These are phyloP conservation scores for Himalopsyche japonica DNA, from an alignment of 2,888 invertebrate genomes.

Conservation along the genomic window DNA sequence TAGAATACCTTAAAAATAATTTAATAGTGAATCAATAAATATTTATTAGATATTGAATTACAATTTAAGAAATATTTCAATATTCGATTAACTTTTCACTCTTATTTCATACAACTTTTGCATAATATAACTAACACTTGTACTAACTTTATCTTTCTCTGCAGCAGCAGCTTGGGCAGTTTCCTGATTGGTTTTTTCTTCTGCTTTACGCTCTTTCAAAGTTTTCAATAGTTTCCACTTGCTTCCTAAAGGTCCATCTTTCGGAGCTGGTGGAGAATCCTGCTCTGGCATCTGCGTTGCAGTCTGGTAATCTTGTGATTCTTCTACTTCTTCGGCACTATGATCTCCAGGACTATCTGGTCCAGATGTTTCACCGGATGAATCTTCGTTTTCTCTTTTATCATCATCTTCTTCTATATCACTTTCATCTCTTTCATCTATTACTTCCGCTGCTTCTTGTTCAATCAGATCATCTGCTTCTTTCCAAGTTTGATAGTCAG, in stretches of 20 bases:
- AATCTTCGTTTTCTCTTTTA: conserved; percentile 60
- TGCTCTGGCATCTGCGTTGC: conserved; percentile 43
- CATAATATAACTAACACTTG: conserved; percentile 67
- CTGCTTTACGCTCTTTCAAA: conserved; percentile 85
- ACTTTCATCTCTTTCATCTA: conserved; percentile 29
- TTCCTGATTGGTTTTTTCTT: conserved; percentile 76
- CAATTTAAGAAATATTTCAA: too few species aligned
- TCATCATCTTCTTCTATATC: conserved; percentile 37
- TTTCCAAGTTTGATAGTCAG: conserved; percentile 55
- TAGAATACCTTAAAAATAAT: too few species aligned
- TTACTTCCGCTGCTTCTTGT: conserved; percentile 43
- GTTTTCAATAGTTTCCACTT: conserved; percentile 92
- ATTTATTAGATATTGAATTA: too few species aligned
- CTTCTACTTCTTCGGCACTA: conserved; percentile 73
- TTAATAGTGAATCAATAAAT: too few species aligned
- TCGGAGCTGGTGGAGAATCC: conserved; percentile 49
- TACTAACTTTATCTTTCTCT: conserved; percentile 70
- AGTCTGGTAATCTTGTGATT: conserved; percentile 59
- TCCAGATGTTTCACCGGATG: conserved; percentile 86
- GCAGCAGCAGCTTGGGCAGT: conserved; percentile 66
- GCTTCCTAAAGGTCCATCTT: conserved; percentile 69
- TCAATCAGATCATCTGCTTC: conserved; percentile 48
- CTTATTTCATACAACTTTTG: conserved; percentile 70
- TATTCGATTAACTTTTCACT: conserved; percentile 60
- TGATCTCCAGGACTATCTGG: conserved; percentile 79